A percentile compares a stretch with the other conserved stretches of the same genome.
Conservation (phyloP, 2,113 vertebrate genomes). For the Hemibagrus wyckioides region DNA sequence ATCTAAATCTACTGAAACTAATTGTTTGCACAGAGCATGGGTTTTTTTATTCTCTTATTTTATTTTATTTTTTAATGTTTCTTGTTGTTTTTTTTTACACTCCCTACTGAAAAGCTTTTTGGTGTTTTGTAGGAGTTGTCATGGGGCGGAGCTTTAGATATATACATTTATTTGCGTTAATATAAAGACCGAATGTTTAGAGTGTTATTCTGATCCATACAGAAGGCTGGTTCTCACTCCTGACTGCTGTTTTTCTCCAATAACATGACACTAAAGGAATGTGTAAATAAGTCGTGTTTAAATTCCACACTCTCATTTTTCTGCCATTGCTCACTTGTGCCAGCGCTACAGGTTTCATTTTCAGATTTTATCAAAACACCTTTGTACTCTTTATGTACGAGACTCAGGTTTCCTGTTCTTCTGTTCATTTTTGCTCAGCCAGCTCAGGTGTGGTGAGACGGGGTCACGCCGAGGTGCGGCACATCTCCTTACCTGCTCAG, state of each 20-base stretch:
- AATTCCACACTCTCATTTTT: not conserved
- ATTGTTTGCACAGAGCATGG: not conserved
- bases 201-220: not conserved
- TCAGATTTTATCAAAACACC: not conserved
- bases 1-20: not conserved
- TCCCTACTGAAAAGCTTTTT: not conserved
- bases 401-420: not conserved
- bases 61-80: not conserved
- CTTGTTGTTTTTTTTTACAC: not conserved
- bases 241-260: not conserved
- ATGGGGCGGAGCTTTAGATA: not conserved
- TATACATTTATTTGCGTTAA: not conserved
- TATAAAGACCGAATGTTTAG: not conserved
- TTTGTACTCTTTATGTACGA: not conserved
- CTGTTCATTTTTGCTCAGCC: not conserved
- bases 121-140: not conserved
- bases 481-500: not conserved
- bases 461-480: not conserved
- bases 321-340: not conserved
- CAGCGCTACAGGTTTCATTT: not conserved
- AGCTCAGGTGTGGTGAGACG: slow-evolving; percentile 4
- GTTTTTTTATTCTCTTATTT: no score
- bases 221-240: not conserved
- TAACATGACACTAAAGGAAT: not conserved
- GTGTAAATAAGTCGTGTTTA: not conserved